phyloP scores from a whole-genome alignment of 2,797 vertebrate genomes.

The Glyptemys insculpta region DNA sequence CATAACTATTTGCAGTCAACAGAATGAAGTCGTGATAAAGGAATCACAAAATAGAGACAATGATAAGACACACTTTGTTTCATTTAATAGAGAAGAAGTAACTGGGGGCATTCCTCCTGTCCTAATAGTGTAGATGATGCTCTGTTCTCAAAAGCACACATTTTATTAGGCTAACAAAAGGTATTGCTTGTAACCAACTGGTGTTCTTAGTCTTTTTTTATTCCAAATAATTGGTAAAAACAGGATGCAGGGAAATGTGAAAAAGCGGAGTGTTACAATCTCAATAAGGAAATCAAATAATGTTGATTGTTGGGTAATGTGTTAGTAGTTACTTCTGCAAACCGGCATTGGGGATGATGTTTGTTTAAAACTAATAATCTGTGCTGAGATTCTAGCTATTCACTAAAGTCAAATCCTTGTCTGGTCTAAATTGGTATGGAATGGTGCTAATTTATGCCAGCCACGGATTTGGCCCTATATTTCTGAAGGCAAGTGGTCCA shows the following conservation, averaged over 20 bases:
- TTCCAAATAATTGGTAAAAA: rapidly evolving
- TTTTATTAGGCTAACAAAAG: rapidly evolving
- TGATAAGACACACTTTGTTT: no score
- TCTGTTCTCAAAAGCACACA: rapidly evolving
- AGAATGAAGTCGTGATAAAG: no score
- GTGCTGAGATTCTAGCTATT: neutral
- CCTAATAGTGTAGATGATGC: neutral
- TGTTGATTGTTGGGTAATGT: rapidly evolving
- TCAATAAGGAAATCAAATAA: rapidly evolving
- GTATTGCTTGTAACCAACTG: neutral
- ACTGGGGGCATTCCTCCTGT: no score
- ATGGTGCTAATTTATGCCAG: rapidly evolving
- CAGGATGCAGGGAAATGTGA: neutral
- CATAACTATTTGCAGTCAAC: neutral
- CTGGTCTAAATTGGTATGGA: neutral
- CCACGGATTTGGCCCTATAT: neutral
- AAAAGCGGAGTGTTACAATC: rapidly evolving
- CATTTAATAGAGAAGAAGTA: neutral
- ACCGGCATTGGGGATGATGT: neutral
- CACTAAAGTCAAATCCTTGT: neutral
- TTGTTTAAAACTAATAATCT: neutral
- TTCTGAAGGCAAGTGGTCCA: neutral
- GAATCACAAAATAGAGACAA: no score
- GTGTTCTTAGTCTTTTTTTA: rapidly evolving
- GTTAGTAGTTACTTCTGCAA: rapidly evolving